Base-by-base conservation (phyloP, 2,888 invertebrate genomes). In the Imbricaverruca yamaguchii region DNA sequence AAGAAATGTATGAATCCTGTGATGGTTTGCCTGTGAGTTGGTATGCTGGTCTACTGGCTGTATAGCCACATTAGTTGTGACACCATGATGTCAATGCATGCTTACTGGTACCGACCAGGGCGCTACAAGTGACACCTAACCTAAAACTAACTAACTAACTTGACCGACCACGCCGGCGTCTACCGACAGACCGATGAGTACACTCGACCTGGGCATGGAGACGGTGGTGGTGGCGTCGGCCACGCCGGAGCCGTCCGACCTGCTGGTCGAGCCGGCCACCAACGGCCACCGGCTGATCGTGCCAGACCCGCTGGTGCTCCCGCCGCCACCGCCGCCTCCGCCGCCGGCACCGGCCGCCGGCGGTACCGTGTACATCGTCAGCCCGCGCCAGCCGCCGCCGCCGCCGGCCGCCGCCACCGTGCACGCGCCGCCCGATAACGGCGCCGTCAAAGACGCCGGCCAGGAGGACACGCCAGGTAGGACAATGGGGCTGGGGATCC, bases 181-280 rank as follows among this genome's bases (percentile, higher is more conserved):
- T 15, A 12, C 12, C 69, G 9, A 18, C 39, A 39, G 74, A 10
- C 69, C 39, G 39, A 74, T 74, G 74, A 74, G 74, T 74, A 74
- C 74, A 10, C 74, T 74, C 10, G 74, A 74, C 10, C 74, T 74
- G 18, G 74, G 74, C 55, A 74, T 74, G 74, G 74, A 74, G 74
- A 74, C 74, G 74, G 74, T 74, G 74, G 74, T 74, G 74, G 74
- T 74, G 55, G 74, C 53, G 9, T 74, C 74, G 55, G 74, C 53
- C 21, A 18, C 74, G 53, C 74, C 74, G 55, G 74, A 74, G 18
- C 53, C 53, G 18, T 6, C 69, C 7, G 74, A 74, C 53, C 55
- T 18, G 53, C 23, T 8, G 53, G 18, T 21, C 8, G 39, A 53
- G 53, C 69, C 69, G 39, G 53, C 39, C 69, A 69, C 69, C 21